phyloP scores from a whole-genome alignment of 2,888 invertebrate genomes.

The Hirtodrosophila confusa region DNA sequence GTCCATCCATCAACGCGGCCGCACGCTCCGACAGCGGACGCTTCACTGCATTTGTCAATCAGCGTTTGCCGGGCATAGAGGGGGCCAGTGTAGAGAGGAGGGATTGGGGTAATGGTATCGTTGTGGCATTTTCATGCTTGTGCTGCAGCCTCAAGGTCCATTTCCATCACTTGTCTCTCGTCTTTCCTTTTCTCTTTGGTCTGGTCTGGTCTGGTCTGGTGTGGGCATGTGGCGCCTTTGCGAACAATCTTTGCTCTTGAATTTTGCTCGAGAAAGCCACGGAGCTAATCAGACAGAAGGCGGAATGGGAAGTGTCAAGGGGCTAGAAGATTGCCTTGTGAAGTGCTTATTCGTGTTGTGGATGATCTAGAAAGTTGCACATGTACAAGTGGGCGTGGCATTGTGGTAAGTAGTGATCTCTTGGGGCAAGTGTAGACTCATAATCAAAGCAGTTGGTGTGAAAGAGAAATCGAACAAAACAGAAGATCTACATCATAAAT shows the following conservation, averaged over 20 bases:
- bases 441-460: neutral
- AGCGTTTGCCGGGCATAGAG: constrained; percentile 30
- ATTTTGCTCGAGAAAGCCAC: constrained; percentile 51
- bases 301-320: neutral
- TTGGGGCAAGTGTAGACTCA: neutral
- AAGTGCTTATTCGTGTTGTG: constrained; percentile 61
- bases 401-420: constrained; percentile 3
- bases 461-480: constrained; percentile 4
- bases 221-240: constrained; percentile 36
- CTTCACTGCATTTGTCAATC: constrained; percentile 74
- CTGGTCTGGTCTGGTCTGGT: constrained; percentile 14
- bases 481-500: no score
- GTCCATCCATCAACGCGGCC: constrained; percentile 66
- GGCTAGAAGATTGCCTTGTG: constrained; percentile 30
- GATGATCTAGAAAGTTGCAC: constrained; percentile 49
- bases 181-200: constrained; percentile 6
- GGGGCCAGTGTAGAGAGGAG: neutral
- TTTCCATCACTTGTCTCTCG: constrained; percentile 48
- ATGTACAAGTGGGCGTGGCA: constrained; percentile 28
- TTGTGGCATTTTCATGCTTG: constrained; percentile 54
- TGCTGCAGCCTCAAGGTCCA: constrained; percentile 66
- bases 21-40: constrained; percentile 43
- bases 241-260: constrained; percentile 59
- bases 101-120: constrained; percentile 17
- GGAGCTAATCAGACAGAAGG: constrained; percentile 3